These are phyloP conservation scores for Craterocephalus amniculus DNA, from an alignment of 2,797 vertebrate genomes.

Conservation along the genomic window DNA sequence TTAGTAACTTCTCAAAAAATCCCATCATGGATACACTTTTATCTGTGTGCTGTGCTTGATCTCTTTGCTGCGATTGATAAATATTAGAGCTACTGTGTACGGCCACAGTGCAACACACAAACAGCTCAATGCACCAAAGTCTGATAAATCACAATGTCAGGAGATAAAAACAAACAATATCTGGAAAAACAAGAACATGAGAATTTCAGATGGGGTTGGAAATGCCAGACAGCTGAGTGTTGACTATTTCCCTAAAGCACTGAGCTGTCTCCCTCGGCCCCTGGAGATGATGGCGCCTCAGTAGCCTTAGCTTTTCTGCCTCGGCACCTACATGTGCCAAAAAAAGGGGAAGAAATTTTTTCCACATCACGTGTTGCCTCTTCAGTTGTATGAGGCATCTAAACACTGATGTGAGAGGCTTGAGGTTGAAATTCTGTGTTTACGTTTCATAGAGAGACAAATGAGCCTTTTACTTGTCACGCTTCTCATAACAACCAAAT, in stretches of 20 bases:
- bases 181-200: constrained; percentile 2
- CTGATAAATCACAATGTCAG: constrained; percentile 12
- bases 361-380: constrained; percentile 38
- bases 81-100: constrained; percentile 18
- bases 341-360: constrained; percentile 8
- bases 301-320: constrained; percentile 31
- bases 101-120: constrained; percentile 6
- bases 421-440: constrained; percentile 43
- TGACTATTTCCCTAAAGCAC: constrained; percentile 55
- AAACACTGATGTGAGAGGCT: constrained; percentile 45
- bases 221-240: constrained; percentile 42
- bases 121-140: constrained; percentile 4
- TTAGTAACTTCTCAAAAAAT: constrained; percentile 31
- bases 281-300: constrained; percentile 31
- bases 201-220: constrained; percentile 5
- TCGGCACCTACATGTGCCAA: constrained; percentile 33
- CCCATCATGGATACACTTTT: constrained; percentile 30
- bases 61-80: constrained; percentile 16
- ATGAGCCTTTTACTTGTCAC: constrained; percentile 26
- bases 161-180: background rate
- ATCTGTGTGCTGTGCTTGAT: constrained; percentile 15
- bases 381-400: constrained; percentile 35
- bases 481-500: constrained; percentile 60
- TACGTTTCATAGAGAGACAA: constrained; percentile 40
- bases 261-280: constrained; percentile 48